Base-by-base conservation (phyloP, 1,140 invertebrate genomes). In the Mercenaria mercenaria region DNA sequence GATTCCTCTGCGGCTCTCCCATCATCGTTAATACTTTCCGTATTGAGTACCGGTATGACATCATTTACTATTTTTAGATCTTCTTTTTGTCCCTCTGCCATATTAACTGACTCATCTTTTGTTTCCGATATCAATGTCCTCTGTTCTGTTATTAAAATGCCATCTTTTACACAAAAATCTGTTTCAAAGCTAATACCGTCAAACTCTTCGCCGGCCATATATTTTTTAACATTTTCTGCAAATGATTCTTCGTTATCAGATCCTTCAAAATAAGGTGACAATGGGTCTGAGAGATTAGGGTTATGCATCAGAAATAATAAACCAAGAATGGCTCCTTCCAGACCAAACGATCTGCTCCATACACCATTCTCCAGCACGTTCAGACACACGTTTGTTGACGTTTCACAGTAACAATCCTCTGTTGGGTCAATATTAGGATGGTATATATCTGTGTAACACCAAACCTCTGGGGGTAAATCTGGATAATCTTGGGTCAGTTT, bases 401-500 rank as follows among this genome's bases (percentile, higher is more conserved):
- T 76, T 39, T 84, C 82, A 23, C 23, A 18, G 0, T n/a, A 13
- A 39, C 67, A 39, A 2, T 34, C 41, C 2, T 91, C 74, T 1
- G 83, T 80, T 1, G 90, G 56, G 39, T 95, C 94, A 56, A 95
- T 95, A 87, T 95, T 95, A 32, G 94, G 94, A 77, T 95, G 94
- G 69, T 94, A 95, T 34, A 95, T 94, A 0, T 89, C 39, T 13
- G 93, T 94, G 11, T 91, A 64, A 79, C 94, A 95, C 2, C 59
- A 77, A 8, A 95, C 91, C 11, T 15, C 47, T 10, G 94, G 94
- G 15, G 85, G 59, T 2, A 39, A 59, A 0, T 84, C 64, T 43
- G 92, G 92, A 56, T 90, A 93, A 0, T 81, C 37, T 23, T 67
- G 56, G 1, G 26, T 43, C 4, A 89, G 8, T 18, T 29, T 26